Evolutionary conservation across 30 jellyfish, hydroid and myxozoan genomes (phyloP).

Genomic region (Hydractinia symbiolongicarpus): DNA sequence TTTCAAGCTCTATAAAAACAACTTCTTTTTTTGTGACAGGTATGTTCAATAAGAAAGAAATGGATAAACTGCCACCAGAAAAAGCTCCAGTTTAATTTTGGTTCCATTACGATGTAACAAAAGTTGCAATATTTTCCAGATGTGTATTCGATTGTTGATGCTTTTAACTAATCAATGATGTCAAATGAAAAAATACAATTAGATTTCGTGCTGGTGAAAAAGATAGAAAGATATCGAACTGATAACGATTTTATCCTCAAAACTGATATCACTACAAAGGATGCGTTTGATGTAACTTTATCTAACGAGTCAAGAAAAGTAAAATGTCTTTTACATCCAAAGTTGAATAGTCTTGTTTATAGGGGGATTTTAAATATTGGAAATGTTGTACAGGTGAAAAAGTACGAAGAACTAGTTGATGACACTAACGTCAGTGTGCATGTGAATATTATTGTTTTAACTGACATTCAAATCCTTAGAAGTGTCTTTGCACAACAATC

Average conservation of each 20-base stretch:
- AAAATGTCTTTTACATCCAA: constrained; percentile 26
- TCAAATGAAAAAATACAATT: too few species aligned
- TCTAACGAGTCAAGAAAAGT: neutral
- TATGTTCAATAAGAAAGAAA: too few species aligned
- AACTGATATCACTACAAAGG: neutral
- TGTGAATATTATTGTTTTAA: neutral
- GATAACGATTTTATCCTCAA: neutral
- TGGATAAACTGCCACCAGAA: too few species aligned
- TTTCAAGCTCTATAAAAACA: too few species aligned
- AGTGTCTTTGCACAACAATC: neutral
- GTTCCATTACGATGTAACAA: too few species aligned
- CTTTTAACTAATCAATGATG: too few species aligned
- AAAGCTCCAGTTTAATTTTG: too few species aligned
- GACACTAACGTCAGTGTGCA: neutral
- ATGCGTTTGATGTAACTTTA: constrained; percentile 17
- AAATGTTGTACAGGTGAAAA: neutral
- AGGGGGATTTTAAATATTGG: neutral
- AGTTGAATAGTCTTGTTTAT: neutral
- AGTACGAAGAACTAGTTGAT: neutral
- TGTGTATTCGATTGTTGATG: too few species aligned
- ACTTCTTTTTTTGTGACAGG: too few species aligned
- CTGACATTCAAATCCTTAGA: neutral
- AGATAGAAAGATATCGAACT: neutral
- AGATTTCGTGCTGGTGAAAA: constrained; percentile 1
- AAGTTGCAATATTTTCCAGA: too few species aligned